phyloP scores from a whole-genome alignment of 1,140 invertebrate genomes.

The Drosophila tropicalis region DNA sequence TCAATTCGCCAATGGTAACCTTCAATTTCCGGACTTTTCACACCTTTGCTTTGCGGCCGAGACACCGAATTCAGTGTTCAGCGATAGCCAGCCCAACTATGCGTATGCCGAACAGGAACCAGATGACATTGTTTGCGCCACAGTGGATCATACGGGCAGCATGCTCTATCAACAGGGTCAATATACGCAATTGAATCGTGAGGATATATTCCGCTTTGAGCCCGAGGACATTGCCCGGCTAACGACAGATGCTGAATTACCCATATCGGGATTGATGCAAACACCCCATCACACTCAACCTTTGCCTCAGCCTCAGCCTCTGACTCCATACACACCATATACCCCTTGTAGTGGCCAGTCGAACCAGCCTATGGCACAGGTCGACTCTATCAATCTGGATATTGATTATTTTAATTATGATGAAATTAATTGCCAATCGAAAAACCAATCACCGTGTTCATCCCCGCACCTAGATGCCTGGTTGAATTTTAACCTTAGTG shows the following conservation, averaged over 20 bases:
- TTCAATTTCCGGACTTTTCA: constrained; percentile 76
- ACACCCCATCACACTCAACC: not conserved
- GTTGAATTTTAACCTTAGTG: constrained; percentile 73
- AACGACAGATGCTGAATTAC: constrained; percentile 43
- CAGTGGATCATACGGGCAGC: constrained; percentile 40
- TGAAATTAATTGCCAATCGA: constrained; percentile 83
- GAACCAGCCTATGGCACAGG: constrained; percentile 31
- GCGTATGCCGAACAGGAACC: constrained; percentile 52
- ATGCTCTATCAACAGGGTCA: constrained; percentile 68
- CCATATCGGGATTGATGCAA: constrained; percentile 18
- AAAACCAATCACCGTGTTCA: constrained; percentile 82
- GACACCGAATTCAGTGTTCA: constrained; percentile 77
- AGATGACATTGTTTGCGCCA: constrained; percentile 66
- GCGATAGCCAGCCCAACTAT: constrained; percentile 53
- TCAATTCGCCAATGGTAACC: constrained; percentile 48
- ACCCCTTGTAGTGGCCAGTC: constrained; percentile 57
- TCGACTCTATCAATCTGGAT: constrained; percentile 66
- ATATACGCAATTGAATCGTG: constrained; percentile 67
- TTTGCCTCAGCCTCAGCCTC: not conserved
- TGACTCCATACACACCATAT: constrained; percentile 64
- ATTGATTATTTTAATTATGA: constrained; percentile 83
- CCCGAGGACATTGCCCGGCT: constrained; percentile 80
- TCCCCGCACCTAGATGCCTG: constrained; percentile 82
- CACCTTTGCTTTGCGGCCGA: constrained; percentile 70
- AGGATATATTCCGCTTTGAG: constrained; percentile 82